Base-by-base conservation (phyloP, 1,140 invertebrate species). In the Leptonema lineaticorne region DNA sequence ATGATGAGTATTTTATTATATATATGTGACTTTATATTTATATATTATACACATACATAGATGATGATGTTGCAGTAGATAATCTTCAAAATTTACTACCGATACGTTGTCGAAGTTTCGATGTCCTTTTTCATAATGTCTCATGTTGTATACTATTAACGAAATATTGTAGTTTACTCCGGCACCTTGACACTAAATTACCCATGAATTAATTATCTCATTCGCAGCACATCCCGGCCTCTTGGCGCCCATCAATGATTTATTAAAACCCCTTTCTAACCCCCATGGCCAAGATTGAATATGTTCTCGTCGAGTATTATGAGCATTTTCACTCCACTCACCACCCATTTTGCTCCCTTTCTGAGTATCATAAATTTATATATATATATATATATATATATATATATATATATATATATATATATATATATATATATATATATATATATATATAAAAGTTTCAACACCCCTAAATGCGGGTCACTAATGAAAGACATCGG, bases 131-230 rank as follows among this genome's bases (percentile, higher is more conserved):
- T n/a, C n/a, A n/a, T n/a, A n/a, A n/a, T n/a, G n/a, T n/a, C n/a
- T n/a, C n/a, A n/a, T n/a, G n/a, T n/a, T n/a, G n/a, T n/a, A n/a
- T n/a, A n/a, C n/a, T n/a, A n/a, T n/a, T n/a, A n/a, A n/a, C 37
- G 16, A 11, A 33, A 33, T 20, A 14, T 24, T 18, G 20, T 4
- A 6, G 48, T 11, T n/a, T 14, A 14, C 16, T 11, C 4, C 48
- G 11, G 14, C 48, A 6, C 48, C 48, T 53, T 53, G 26, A 11
- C 14, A 20, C 48, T 27, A 53, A 53, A 53, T 53, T 53, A 53
- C 26, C 48, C 48, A 53, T 53, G 48, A 53, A 53, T 53, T 53
- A 53, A 53, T 53, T 24, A 53, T 27, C 48, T 18, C 48, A 53
- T 53, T 53, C 48, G 22, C 11, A 18, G 20, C 48, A 18, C 16